Conservation (phyloP, 2,888 invertebrate species). For the Ophion costatus region DNA sequence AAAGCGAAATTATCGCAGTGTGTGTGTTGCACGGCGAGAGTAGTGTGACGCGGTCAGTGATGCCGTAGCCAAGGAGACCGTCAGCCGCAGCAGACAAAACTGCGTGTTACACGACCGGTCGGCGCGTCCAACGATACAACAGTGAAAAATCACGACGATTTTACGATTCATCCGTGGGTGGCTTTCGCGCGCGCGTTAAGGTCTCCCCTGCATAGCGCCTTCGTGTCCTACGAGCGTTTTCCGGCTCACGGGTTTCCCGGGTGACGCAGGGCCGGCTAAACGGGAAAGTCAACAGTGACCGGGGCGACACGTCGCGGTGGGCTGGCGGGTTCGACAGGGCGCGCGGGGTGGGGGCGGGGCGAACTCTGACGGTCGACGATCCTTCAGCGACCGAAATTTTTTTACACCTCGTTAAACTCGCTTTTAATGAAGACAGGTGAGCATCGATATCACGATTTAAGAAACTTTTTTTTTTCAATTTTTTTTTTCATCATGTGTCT, state of each 20-base stretch:
- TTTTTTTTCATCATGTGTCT: not conserved
- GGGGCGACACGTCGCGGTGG: conserved; percentile 67
- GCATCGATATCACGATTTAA: conserved; percentile 56
- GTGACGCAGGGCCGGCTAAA: conserved; percentile 72
- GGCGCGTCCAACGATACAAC: conserved; percentile 75
- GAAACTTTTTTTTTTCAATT: conserved; percentile 4
- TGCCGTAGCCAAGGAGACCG: conserved; percentile 83
- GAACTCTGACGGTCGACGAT: conserved; percentile 69
- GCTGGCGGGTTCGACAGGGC: conserved; percentile 67
- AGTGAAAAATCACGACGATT: conserved; percentile 29
- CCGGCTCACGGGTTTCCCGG: conserved; percentile 75
- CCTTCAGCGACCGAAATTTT: conserved; percentile 70
- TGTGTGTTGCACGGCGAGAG: not conserved
- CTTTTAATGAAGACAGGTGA: conserved; percentile 82
- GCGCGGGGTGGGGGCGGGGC: conserved; percentile 73
- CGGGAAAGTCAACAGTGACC: conserved; percentile 71
- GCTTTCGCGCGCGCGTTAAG: conserved; percentile 11
- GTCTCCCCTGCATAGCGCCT: conserved; percentile 5
- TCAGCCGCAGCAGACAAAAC: conserved; percentile 79
- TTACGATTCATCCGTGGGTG: not conserved
- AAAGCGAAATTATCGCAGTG: not conserved
- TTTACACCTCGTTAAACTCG: conserved; percentile 72
- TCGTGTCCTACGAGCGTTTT: conserved; percentile 21
- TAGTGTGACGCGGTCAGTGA: conserved; percentile 78
- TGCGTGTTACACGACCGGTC: conserved; percentile 75